A percentile compares a stretch with the other conserved stretches of the same genome.
phyloP scores from a whole-genome alignment of 1,140 invertebrate genomes.

The roundworm (Caenorhabditis elegans) region WBcel235 BX284603.4:3586001-3586500 shows the following conservation, averaged over 20 bases:
- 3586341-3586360: neutral
- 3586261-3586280: neutral
- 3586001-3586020: too few relatives aligned
- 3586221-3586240: conserved; percentile 30
- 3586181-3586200: conserved; percentile 31
- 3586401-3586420: too few relatives aligned
- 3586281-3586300: neutral
- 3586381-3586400: neutral
- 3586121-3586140: conserved; percentile 28
- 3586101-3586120: neutral
- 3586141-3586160: neutral
- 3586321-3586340: neutral
- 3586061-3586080: neutral
- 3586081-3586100: conserved; percentile 3
- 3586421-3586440: too few relatives aligned
- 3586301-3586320: neutral
- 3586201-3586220: conserved; percentile 13
- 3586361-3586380: neutral
- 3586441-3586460: too few relatives aligned
- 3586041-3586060: neutral
- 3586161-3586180: too few relatives aligned
- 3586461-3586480: too few relatives aligned
- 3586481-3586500: neutral
- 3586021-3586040: too few relatives aligned
- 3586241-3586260: neutral